Base-by-base conservation (phyloP, 2,797 vertebrate genomes). In the Hirundo rustica region DNA sequence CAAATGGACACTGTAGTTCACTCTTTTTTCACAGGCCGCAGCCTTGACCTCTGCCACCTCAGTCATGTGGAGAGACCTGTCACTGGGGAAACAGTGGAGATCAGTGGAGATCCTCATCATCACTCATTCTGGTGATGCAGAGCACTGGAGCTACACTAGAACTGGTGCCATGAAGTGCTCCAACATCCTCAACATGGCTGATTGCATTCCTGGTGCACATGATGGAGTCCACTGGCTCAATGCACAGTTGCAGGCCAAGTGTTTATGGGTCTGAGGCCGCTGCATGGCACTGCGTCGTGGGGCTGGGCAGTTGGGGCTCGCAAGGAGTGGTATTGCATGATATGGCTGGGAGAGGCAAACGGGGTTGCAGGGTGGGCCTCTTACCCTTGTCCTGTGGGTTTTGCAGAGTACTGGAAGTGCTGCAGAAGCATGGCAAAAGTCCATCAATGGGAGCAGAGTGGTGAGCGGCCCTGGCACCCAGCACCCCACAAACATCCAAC, bases 271-370 rank as follows among this genome's bases (percentile, higher is more conserved):
- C 0, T 0, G 48, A 29, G 14, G 42, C 19, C 36, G 13, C 48
- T 75, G 34, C 22, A 17, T 2, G 3, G 26, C 48, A 20, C 22
- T 2, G 3, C 0, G 0, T 23, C 1, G 1, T 25, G 32, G 13
- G 2, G 2, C 12, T 47, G 26, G 16, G 16, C 3, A 1, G 9
- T 55, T 68, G 36, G 16, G 19, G 27, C 32, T 50, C 2, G 0
- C 1, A 19, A 38, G 42, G 19, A 47, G 20, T 42, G 54, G 5
- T 34, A 8, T 19, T 60, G 26, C 17, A 23, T 54, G 9, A 5
- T 17, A 23, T 38, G 4, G 2, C 20, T 23, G 55, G 19, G 7
- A 62, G 11, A 40, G 13, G 3, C 0, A 0, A 22, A 30, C 67
- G 8, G 7, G 10, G 10, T 40, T 74, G 18, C 20, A 67, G 21